A percentile compares a stretch with the other conserved stretches of the same genome.
phyloP scores from a whole-genome alignment of 2,113 vertebrate genomes.

The Ranitomeya imitator region DNA sequence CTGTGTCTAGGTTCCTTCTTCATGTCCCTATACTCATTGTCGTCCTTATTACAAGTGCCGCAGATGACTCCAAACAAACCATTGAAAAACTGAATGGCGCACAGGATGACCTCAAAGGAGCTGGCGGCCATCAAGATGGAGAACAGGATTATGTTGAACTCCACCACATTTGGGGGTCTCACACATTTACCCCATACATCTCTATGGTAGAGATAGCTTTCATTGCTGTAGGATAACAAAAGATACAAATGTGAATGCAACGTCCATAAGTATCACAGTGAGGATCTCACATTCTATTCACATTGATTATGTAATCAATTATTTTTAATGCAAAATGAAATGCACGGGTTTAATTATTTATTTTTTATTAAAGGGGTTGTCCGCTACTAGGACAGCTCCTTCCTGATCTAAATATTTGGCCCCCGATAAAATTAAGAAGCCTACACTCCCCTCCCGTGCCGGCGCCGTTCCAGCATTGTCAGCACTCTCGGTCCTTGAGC shows the following conservation, averaged over 20 bases:
- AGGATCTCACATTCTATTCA: too few relatives aligned
- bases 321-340: too few relatives aligned
- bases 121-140: neutral
- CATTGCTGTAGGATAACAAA: slow-evolving; percentile 1
- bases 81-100: neutral
- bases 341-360: too few relatives aligned
- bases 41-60: slow-evolving; percentile 9
- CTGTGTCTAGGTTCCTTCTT: neutral
- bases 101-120: slow-evolving; percentile 23
- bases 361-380: too few relatives aligned
- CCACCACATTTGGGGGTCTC: neutral
- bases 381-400: too few relatives aligned
- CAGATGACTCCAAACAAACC: slow-evolving; percentile 8
- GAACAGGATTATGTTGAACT: slow-evolving; percentile 19
- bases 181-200: slow-evolving; percentile 1
- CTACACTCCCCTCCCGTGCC: too few relatives aligned
- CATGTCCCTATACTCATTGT: neutral
- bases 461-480: too few relatives aligned
- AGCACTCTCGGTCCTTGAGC: too few relatives aligned
- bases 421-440: too few relatives aligned
- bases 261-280: too few relatives aligned
- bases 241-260: neutral
- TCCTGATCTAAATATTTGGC: too few relatives aligned
- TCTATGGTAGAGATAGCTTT: slow-evolving; percentile 31
- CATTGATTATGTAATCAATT: too few relatives aligned